Percentiles rank a stretch among this genome's conserved stretches.
Evolutionary conservation across 2,113 vertebrate genomes (phyloP).

Genomic region (Crotalus tigris): DNA sequence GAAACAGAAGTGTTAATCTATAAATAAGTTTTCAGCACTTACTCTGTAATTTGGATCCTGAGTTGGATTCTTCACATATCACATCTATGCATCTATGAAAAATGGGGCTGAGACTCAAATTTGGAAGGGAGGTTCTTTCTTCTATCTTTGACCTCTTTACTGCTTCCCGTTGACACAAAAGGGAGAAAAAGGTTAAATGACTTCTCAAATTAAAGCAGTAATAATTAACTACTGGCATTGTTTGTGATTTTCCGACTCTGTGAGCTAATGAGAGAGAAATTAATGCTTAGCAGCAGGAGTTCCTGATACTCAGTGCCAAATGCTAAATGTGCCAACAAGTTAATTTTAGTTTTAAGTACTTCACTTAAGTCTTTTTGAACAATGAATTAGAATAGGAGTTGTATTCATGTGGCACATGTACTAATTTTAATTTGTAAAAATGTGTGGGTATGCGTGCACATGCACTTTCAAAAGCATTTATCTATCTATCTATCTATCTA

Average conservation of each 20-base stretch:
- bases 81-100: constrained; percentile 17
- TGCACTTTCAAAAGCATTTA: neutral
- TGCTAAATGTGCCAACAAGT: constrained; percentile 61
- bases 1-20: constrained; percentile 8
- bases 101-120: constrained; percentile 13
- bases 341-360: constrained; percentile 59
- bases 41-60: constrained; percentile 16
- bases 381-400: constrained; percentile 22
- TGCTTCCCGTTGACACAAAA: constrained; percentile 37
- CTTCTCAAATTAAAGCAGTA: constrained; percentile 64
- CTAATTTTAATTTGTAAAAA: constrained; percentile 6
- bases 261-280: constrained; percentile 65
- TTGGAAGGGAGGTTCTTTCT: constrained; percentile 38
- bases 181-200: constrained; percentile 57
- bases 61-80: neutral
- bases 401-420: constrained; percentile 8
- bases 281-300: constrained; percentile 66
- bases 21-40: constrained; percentile 32
- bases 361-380: constrained; percentile 56
- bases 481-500: neutral
- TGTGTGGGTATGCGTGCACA: neutral
- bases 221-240: constrained; percentile 64
- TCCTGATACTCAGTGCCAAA: constrained; percentile 58
- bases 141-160: constrained; percentile 41
- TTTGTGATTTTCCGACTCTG: constrained; percentile 64